Base-by-base conservation (phyloP, 2,888 invertebrate species). In the Athetis lepigone region DNA sequence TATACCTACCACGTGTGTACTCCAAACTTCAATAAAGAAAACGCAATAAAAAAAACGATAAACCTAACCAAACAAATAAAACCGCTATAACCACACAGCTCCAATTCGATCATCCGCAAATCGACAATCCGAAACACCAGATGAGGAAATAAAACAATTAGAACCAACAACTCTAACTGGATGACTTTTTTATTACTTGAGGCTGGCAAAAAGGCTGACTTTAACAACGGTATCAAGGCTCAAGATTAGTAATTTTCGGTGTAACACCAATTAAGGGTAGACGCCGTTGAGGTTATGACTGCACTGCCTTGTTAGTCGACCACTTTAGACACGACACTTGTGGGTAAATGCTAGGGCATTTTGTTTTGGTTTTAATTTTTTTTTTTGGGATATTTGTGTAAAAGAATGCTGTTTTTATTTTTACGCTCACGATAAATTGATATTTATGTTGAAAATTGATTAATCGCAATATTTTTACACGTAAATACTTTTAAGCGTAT, bases 251-350 rank as follows among this genome's bases (percentile, higher is more conserved):
- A 80, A 79, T 80, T 79, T 69, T 70, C 74, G 62, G 73, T 77
- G 72, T 85, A 80, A 82, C 81, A 79, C 64, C 77, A 85, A 85
- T 86, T 85, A 73, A 65, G 72, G 27, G 49, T 52, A 73, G 64
- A 64, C 71, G 55, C 55, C 33, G 58, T 57, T 72, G 68, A 70
- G 77, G 77, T 77, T 78, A 77, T 75, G 73, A 75, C 72, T 75
- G 77, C 75, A 70, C 36, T 58, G 63, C 61, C 57, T 57, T 65
- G 63, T 69, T 74, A 62, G 43, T 52, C 11, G 42, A 56, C 80
- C 36, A 70, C 68, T 75, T 70, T 39, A 0, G 6, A 51, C 43
- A 29, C 21, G 45, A 18, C 62, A 40, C 61, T 52, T 18, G 5
- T 9, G 27, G 23, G 16, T 21, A 52, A 67, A 33, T 36, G 11